phyloP scores from a whole-genome alignment of 1,140 invertebrate genomes.

The Carposina sasakii region DNA sequence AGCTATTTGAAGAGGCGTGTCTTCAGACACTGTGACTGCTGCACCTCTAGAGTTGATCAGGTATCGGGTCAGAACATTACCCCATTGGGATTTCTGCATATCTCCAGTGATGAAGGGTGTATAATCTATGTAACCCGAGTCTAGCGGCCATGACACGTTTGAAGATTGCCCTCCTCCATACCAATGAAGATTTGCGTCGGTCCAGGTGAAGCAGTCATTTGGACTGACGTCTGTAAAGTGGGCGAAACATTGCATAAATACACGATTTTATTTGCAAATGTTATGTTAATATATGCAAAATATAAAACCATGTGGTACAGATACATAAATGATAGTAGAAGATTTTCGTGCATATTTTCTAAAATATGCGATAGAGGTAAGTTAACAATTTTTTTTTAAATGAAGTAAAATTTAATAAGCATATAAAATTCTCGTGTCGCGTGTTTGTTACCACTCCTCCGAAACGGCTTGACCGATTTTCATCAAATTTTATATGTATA shows the following conservation, averaged over 20 bases:
- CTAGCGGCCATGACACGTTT: constrained; percentile 85
- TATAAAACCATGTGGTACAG: too few species aligned
- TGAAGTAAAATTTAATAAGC: too few species aligned
- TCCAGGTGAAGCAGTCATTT: constrained; percentile 88
- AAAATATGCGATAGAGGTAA: too few species aligned
- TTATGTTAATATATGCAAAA: too few species aligned
- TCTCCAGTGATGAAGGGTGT: constrained; percentile 89
- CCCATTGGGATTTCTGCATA: constrained; percentile 83
- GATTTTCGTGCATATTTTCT: too few species aligned
- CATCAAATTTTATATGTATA: too few species aligned
- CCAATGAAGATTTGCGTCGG: constrained; percentile 79
- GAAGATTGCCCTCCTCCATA: constrained; percentile 87
- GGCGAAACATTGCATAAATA: background rate
- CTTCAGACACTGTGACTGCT: constrained; percentile 82
- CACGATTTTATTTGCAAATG: too few species aligned
- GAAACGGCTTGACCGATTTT: too few species aligned
- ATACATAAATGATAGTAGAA: too few species aligned
- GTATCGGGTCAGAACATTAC: constrained; percentile 85
- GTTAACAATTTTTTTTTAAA: too few species aligned
- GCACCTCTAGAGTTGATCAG: constrained; percentile 90
- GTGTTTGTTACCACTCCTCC: too few species aligned
- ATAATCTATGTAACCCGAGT: constrained; percentile 79
- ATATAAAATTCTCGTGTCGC: too few species aligned
- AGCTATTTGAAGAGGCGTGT: constrained; percentile 85
- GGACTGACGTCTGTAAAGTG: constrained; percentile 73